Conservation (phyloP, 2,888 invertebrate species). For the Acleris laterana region DNA sequence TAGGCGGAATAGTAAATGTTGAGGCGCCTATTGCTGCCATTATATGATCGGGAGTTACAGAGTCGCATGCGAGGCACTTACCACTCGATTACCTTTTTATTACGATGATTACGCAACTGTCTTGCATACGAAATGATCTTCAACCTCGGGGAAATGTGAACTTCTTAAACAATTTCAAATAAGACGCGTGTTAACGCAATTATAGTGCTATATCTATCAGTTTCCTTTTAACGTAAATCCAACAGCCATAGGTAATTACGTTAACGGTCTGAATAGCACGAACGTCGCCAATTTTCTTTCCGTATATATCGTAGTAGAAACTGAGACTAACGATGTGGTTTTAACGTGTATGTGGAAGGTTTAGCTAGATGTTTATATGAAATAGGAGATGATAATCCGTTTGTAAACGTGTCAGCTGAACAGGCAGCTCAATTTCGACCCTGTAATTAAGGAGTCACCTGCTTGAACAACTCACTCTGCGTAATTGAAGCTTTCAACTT, state of each 20-base stretch:
- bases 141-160: constrained; percentile 3
- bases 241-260: not conserved
- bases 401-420: constrained; percentile 77
- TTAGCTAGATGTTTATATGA: constrained; percentile 49
- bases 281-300: constrained; percentile 6
- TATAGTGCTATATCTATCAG: no score
- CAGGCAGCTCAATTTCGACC: constrained; percentile 79
- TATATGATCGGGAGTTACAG: constrained; percentile 46
- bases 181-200: no score
- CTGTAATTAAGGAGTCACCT: constrained; percentile 83
- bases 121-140: constrained; percentile 18
- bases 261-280: constrained; percentile 1
- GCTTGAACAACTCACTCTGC: constrained; percentile 80
- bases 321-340: constrained; percentile 27
- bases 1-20: constrained; percentile 62
- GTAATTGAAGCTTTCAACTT: constrained; percentile 81
- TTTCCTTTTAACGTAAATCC: no score
- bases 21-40: constrained; percentile 51
- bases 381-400: constrained; percentile 75
- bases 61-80: constrained; percentile 45
- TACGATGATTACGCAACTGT: constrained; percentile 10
- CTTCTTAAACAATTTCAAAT: not conserved
- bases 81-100: constrained; percentile 35
- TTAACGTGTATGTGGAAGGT: constrained; percentile 18
- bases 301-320: constrained; percentile 4